Evolutionary conservation across 2,888 invertebrate genomes (phyloP), one percentile per base, ranked within the genome.

Genomic region (Xiphydria camelus): DNA sequence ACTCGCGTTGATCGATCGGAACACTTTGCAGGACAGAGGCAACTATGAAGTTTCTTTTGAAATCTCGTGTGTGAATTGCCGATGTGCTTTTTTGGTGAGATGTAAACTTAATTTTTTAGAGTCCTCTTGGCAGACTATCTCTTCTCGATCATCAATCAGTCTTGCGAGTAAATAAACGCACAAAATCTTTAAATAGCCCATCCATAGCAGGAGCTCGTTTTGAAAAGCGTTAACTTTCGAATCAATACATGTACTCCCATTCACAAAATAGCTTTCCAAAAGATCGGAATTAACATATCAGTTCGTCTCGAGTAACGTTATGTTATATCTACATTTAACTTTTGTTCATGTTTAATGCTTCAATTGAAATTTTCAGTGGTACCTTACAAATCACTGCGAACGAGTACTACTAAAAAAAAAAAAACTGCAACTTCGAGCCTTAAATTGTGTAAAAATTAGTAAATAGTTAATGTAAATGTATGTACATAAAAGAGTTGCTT

Each of bases 161-260:
- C 51, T 51, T 51, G 48, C 48, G 35, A 48, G 47, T 23, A 51
- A 51, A 51, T 48, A 39, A 51, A 51, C 57, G 66, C 62, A 53
- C 49, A 65, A 64, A 67, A 61, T 64, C 61, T 70, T 66, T 56
- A 53, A 59, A 55, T 57, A 38, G 62, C 62, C 63, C 59, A 68
- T 65, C 63, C 68, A 67, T 65, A 66, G 62, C 63, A 66, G 53
- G 55, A 62, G 65, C 61, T 61, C 47, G 34, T n/a, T 44, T 61
- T 48, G 48, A 45, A 53, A 57, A 49, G 44, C 40, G 6, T 29
- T 38, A 53, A 45, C 23, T 47, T 48, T 49, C 40, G 32, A 40
- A n/a, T n/a, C n/a, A n/a, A n/a, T n/a, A n/a, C n/a, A n/a, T n/a
- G n/a, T n/a, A n/a, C n/a, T n/a, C n/a, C n/a, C n/a, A n/a, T n/a